A percentile compares a stretch with the other conserved stretches of the same genome.
These are phyloP conservation scores for Erythrolamprus reginae DNA, from an alignment of 2,113 vertebrate species.

Conservation along the genomic window DNA sequence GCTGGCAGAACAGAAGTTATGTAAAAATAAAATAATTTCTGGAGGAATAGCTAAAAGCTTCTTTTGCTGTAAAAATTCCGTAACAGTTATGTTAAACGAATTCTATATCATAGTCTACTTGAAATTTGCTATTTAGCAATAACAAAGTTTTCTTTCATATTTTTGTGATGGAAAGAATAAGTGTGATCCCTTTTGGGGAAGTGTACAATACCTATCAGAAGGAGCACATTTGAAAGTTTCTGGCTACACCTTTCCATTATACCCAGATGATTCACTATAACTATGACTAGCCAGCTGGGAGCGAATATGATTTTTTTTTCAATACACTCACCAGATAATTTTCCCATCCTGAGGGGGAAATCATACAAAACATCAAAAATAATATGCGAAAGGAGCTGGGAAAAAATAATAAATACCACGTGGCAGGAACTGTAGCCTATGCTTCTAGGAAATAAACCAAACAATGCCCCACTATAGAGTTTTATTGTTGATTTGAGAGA, in stretches of 20 bases:
- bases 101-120: not conserved
- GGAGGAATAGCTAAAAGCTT: not conserved
- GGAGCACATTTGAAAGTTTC: not conserved
- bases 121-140: not conserved
- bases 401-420: not conserved
- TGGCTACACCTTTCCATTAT: not conserved
- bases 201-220: not conserved
- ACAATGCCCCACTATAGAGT: not conserved
- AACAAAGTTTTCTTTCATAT: not conserved
- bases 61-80: not conserved
- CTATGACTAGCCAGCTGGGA: not conserved
- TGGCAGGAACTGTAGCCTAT: not conserved
- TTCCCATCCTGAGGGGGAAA: not conserved
- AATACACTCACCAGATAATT: not conserved
- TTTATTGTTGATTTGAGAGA: not conserved
- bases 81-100: not conserved
- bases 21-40: too few species aligned
- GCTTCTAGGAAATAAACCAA: not conserved
- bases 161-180: too few species aligned
- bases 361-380: not conserved
- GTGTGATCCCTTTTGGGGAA: not conserved
- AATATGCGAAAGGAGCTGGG: not conserved
- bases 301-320: not conserved
- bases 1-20: too few species aligned
- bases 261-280: not conserved